phyloP scores from a whole-genome alignment of 2,888 invertebrate species.

The Galeruca laticollis region DNA sequence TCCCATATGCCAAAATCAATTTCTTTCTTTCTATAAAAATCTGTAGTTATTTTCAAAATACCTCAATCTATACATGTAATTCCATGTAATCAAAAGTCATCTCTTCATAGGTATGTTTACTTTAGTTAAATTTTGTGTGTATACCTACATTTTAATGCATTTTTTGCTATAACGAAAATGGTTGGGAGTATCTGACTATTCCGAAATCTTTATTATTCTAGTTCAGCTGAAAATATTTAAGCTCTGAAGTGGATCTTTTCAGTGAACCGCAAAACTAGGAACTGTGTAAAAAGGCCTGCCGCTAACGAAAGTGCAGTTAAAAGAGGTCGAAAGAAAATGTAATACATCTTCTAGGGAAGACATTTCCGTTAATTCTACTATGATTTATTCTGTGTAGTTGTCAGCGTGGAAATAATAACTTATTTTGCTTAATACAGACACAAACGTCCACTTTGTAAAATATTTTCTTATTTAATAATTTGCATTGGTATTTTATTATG shows the following conservation, averaged over 20 bases:
- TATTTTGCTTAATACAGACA: slow-evolving; percentile 58
- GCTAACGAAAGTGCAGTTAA: slow-evolving; percentile 42
- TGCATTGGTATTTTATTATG: no score
- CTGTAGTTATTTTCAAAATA: no score
- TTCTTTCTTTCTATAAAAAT: no score
- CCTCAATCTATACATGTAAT: no score
- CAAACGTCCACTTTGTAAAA: slow-evolving; percentile 34
- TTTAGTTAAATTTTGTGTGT: no score
- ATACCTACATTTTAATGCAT: no score
- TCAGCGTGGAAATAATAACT: slow-evolving; percentile 63
- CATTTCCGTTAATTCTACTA: slow-evolving; percentile 64
- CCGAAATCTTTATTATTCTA: background rate
- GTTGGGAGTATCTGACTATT: background rate
- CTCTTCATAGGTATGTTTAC: no score
- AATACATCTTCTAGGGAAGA: slow-evolving; percentile 64
- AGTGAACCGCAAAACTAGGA: background rate
- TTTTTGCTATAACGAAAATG: background rate
- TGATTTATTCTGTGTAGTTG: slow-evolving; percentile 63
- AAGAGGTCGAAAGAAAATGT: slow-evolving; percentile 58
- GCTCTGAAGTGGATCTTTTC: background rate
- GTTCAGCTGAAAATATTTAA: background rate
- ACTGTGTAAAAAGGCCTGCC: background rate
- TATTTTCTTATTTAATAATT: no score
- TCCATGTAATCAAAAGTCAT: no score
- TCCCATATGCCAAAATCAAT: no score